Conservation (phyloP, 2,113 vertebrate species). For the Chloroceryle aenea region DNA sequence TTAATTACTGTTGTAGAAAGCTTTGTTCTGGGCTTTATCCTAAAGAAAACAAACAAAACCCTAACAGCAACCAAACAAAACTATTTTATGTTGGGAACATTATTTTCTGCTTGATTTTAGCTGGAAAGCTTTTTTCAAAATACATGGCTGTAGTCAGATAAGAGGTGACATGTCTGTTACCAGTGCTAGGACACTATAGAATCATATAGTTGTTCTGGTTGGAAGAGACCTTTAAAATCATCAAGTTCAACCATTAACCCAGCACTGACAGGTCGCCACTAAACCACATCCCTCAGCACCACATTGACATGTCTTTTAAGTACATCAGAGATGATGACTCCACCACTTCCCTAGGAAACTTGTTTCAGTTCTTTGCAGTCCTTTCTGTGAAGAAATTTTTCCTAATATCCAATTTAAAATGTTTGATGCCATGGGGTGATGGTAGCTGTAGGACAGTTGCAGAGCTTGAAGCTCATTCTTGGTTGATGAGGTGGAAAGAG, state of each 20-base stretch:
- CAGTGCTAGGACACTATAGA: not conserved
- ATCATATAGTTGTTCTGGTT: not conserved
- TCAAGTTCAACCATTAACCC: too few species aligned
- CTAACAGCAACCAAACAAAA: too few species aligned
- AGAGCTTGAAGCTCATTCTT: not conserved
- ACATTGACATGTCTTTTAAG: too few species aligned
- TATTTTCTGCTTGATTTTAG: not conserved
- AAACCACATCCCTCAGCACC: too few species aligned
- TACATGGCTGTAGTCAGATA: fast-evolving
- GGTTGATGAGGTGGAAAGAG: not conserved
- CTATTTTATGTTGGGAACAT: not conserved
- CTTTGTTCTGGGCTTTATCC: not conserved
- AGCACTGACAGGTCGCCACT: too few species aligned
- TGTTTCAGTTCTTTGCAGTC: not conserved
- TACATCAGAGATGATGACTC: too few species aligned
- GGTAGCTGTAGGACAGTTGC: not conserved
- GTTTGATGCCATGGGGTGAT: not conserved
- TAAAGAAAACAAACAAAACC: not conserved
- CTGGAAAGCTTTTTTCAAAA: not conserved
- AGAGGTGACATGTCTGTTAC: not conserved
- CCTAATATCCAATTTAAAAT: not conserved
- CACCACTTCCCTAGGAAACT: not conserved
- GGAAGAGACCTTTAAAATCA: too few species aligned
- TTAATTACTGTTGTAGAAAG: not conserved
- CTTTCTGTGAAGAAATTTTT: not conserved